Conservation (phyloP, 1,140 invertebrate species). For the Panagrolaimus sp. region DNA sequence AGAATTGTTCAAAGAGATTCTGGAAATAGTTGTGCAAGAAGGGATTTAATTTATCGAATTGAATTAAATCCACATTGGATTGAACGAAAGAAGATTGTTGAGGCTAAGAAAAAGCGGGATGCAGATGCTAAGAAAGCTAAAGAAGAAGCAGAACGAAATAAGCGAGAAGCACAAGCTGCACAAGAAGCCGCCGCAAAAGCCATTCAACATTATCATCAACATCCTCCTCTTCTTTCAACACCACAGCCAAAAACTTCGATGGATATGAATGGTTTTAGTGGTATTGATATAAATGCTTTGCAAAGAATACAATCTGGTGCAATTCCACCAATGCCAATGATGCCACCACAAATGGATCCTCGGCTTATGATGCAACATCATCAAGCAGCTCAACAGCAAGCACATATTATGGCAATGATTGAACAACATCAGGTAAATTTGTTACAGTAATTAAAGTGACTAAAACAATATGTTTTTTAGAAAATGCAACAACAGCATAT, state of each 20-base stretch:
- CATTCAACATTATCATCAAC: too few species aligned
- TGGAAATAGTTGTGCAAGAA: neutral
- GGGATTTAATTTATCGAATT: neutral
- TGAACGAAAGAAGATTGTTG: neutral
- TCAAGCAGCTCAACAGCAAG: neutral
- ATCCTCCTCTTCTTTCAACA: too few species aligned
- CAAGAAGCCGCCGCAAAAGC: neutral
- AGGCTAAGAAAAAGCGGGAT: too few species aligned
- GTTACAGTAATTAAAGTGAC: too few species aligned
- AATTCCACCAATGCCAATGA: neutral
- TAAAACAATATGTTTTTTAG: neutral
- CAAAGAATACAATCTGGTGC: neutral
- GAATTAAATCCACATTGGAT: conserved; percentile 1
- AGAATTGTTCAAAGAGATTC: neutral
- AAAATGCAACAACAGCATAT: neutral
- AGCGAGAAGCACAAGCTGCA: neutral
- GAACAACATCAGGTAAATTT: neutral
- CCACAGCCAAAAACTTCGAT: neutral
- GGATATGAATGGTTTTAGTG: too few species aligned
- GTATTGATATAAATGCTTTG: too few species aligned
- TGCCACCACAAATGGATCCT: neutral
- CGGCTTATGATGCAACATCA: neutral
- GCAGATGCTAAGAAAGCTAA: neutral
- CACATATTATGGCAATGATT: too few species aligned
- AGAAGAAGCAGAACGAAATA: neutral